Evolutionary conservation across 2,888 invertebrate genomes (phyloP).

Genomic region (Chloromyia formosa): DNA sequence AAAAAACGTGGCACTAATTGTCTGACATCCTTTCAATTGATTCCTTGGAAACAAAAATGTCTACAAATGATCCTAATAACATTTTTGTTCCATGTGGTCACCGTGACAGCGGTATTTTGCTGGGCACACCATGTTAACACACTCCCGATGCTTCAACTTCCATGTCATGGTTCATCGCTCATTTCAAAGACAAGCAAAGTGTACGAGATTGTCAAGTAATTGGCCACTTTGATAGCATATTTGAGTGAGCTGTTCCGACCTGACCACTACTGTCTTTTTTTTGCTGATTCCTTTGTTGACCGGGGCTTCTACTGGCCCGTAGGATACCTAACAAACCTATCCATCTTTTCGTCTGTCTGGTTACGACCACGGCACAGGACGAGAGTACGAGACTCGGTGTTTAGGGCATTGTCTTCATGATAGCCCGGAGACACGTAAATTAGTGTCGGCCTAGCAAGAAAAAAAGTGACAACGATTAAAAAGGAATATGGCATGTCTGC

Average conservation of each 20-base stretch:
- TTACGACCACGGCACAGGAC: neutral
- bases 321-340: constrained; percentile 1
- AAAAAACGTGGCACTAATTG: neutral
- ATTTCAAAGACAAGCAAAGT: neutral
- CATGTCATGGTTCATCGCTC: neutral
- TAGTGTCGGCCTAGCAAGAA: constrained; percentile 3
- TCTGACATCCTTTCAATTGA: constrained; percentile 15
- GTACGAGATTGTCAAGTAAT: constrained; percentile 37
- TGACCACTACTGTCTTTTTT: constrained; percentile 5
- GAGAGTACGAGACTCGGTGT: too few species aligned
- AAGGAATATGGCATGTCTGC: constrained; percentile 15
- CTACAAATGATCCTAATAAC: constrained; percentile 37
- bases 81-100: constrained; percentile 36
- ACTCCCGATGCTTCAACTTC: neutral
- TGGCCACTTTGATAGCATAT: constrained; percentile 42
- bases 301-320: constrained; percentile 1
- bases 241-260: constrained; percentile 21
- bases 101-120: neutral
- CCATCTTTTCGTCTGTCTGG: constrained; percentile 6
- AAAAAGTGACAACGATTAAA: constrained; percentile 29
- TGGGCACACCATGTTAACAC: constrained; percentile 32
- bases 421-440: constrained; percentile 39
- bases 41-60: constrained; percentile 27
- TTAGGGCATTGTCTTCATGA: neutral
- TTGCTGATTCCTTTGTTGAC: neutral